These are phyloP conservation scores for Spongilla lacustris DNA, from an alignment of 37 sponge, comb jelly and placozoan genomes.

Conservation along the genomic window DNA sequence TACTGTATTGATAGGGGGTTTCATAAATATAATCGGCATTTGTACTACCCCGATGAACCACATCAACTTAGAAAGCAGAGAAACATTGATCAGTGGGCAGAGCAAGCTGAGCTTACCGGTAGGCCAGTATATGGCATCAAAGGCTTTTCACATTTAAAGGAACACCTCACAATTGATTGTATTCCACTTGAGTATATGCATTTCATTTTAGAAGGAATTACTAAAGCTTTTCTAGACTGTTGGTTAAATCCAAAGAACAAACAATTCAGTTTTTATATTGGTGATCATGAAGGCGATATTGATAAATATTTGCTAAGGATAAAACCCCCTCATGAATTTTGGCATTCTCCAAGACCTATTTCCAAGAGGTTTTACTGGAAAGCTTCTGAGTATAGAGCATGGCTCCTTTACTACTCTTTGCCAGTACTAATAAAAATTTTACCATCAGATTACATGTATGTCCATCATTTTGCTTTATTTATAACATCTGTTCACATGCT, in stretches of 20 bases:
- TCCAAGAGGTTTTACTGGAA: conserved; percentile 4
- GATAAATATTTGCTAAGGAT: conserved; percentile 9
- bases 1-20: conserved; percentile 15
- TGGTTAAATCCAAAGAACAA: conserved; percentile 15
- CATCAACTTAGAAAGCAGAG: neutral
- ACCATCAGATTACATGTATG: conserved; percentile 17
- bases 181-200: conserved; percentile 10
- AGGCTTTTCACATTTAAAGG: neutral
- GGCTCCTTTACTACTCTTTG: conserved; percentile 4
- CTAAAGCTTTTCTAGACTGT: neutral
- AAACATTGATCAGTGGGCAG: neutral
- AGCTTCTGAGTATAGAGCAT: conserved; percentile 27
- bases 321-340: conserved; percentile 24
- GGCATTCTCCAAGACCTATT: conserved; percentile 8
- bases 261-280: neutral
- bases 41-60: conserved; percentile 4
- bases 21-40: neutral
- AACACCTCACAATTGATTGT: neutral
- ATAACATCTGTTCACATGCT: conserved; percentile 8
- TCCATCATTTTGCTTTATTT: conserved; percentile 14
- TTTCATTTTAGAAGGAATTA: conserved; percentile 15
- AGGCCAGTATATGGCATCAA: neutral
- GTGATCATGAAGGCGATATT: neutral
- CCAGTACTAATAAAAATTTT: conserved; percentile 12
- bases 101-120: conserved; percentile 6